Percentiles rank a stretch among this genome's conserved stretches.
phyloP scores from a whole-genome alignment of 2,113 vertebrate genomes.

The Sceloporus tristichus region DNA sequence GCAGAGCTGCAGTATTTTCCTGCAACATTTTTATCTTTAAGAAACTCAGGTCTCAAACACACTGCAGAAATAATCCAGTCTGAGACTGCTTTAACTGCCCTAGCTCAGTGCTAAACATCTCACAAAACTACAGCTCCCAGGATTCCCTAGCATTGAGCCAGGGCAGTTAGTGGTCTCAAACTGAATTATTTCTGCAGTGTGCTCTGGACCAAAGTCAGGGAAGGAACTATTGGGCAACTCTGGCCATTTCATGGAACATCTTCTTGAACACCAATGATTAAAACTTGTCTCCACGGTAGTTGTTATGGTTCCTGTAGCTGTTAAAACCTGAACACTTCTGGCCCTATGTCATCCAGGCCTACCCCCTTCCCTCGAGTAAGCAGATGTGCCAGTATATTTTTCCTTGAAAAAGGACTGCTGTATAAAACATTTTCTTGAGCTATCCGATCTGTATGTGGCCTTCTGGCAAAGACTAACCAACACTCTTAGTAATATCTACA shows the following conservation, averaged over 20 bases:
- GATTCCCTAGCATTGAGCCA: no score
- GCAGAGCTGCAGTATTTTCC: not conserved
- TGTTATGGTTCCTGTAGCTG: not conserved
- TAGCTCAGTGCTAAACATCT: no score
- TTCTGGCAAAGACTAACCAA: not conserved
- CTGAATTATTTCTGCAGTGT: no score
- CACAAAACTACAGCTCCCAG: no score
- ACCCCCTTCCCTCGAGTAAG: not conserved
- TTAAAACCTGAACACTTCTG: not conserved
- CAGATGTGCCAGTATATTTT: not conserved
- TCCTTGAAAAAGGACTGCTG: not conserved
- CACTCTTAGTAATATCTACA: not conserved
- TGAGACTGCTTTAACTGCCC: no score
- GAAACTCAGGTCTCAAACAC: not conserved
- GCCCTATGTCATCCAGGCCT: not conserved
- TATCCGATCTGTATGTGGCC: not conserved
- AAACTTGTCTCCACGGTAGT: not conserved
- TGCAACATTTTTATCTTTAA: not conserved
- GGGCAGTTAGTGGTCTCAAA: no score
- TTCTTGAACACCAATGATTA: not conserved
- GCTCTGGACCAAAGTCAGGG: no score
- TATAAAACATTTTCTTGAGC: not conserved
- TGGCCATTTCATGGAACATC: not conserved
- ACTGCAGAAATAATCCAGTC: no score
- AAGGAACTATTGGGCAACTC: not conserved